These are phyloP conservation scores for Daphoenositta chrysoptera DNA, from an alignment of 2,113 vertebrate species.

Conservation along the genomic window DNA sequence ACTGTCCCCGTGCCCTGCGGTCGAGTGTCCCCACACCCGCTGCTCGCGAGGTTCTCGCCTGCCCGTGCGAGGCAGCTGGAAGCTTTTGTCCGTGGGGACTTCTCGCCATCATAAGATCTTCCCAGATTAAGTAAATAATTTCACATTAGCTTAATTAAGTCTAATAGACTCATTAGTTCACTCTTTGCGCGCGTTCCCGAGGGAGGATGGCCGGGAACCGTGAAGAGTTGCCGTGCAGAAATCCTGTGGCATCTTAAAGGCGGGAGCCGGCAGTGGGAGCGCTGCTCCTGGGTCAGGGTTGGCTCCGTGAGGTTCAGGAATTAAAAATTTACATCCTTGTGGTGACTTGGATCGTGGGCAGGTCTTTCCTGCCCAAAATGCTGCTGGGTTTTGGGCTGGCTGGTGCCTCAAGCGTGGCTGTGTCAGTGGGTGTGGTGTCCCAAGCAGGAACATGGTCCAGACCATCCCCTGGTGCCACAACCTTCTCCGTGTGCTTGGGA, in stretches of 20 bases:
- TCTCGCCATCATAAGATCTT: conserved; percentile 47
- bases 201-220: conserved; percentile 41
- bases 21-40: rapidly evolving
- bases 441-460: rapidly evolving
- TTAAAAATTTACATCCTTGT: background rate
- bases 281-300: background rate
- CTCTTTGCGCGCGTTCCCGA: conserved; percentile 3
- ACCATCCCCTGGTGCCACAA: background rate
- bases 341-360: background rate
- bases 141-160: conserved; percentile 70
- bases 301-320: background rate
- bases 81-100: conserved; percentile 28
- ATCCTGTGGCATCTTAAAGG: background rate
- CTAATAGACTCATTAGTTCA: conserved; percentile 75
- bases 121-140: conserved; percentile 72
- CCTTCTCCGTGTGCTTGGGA: rapidly evolving
- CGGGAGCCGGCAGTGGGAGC: background rate
- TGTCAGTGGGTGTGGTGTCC: rapidly evolving
- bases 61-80: background rate
- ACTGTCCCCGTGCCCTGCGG: rapidly evolving
- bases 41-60: rapidly evolving
- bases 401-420: background rate
- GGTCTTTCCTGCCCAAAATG: background rate
- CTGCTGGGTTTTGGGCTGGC: background rate
- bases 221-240: conserved; percentile 27